Evolutionary conservation across 2,888 invertebrate species (phyloP).

Genomic region (Pyralis farinalis): DNA sequence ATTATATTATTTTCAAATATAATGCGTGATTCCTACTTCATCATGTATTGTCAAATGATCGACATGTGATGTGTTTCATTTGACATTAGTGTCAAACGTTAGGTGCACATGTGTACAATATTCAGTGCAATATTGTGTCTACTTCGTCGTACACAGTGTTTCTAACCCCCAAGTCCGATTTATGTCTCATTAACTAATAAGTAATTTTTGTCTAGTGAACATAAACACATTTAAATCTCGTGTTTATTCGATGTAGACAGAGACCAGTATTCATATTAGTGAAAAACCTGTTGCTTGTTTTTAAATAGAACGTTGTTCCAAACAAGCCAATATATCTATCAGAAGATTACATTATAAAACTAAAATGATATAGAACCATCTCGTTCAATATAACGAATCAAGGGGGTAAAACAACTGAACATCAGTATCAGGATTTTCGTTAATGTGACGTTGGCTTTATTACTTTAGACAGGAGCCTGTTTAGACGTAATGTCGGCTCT

Average conservation of each 20-base stretch:
- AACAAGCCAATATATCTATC: too few species aligned
- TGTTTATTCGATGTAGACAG: constrained; percentile 33
- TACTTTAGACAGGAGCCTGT: neutral
- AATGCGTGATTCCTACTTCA: constrained; percentile 7
- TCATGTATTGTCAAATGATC: neutral
- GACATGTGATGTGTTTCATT: neutral
- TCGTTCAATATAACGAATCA: too few species aligned
- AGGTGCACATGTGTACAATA: neutral
- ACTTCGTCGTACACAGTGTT: constrained; percentile 33
- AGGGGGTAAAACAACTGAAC: too few species aligned
- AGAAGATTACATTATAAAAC: too few species aligned
- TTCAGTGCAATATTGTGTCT: neutral
- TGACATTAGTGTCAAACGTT: too few species aligned
- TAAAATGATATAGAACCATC: too few species aligned
- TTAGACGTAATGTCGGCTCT: neutral
- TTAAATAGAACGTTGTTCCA: too few species aligned
- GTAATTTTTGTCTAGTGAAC: constrained; percentile 20
- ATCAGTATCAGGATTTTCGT: too few species aligned
- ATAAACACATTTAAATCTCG: constrained; percentile 22
- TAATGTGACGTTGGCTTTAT: too few species aligned
- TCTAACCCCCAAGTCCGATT: constrained; percentile 5
- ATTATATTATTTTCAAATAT: constrained; percentile 11
- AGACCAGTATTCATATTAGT: constrained; percentile 1
- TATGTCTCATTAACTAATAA: constrained; percentile 12
- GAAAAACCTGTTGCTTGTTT: neutral